A percentile compares a stretch with the other conserved stretches of the same genome.
phyloP scores from a whole-genome alignment of 2,797 vertebrate genomes.

The Alosa sapidissima region DNA sequence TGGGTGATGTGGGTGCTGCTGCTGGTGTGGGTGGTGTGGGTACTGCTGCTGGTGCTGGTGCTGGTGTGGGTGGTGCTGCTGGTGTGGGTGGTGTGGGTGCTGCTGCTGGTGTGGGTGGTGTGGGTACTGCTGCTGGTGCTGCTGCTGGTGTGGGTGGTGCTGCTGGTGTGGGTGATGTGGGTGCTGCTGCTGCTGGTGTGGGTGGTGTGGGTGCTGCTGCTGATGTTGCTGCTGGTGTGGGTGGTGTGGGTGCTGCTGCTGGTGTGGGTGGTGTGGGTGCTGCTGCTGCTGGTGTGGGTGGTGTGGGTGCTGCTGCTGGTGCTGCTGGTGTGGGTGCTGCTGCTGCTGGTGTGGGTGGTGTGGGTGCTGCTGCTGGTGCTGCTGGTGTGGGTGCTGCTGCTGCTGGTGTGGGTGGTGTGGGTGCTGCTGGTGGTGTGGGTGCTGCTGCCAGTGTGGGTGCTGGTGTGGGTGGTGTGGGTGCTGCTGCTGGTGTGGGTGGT shows the following conservation, averaged over 20 bases:
- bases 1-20: neutral
- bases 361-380: no score
- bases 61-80: neutral
- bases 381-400: no score
- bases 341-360: neutral
- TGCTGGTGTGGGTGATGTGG: neutral
- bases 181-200: neutral
- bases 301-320: no score
- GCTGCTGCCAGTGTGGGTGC: neutral
- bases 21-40: neutral
- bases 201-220: neutral
- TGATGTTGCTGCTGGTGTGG: no score
- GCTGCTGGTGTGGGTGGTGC: neutral
- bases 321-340: neutral
- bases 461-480: neutral
- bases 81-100: neutral
- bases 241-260: neutral
- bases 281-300: neutral
- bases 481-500: neutral
- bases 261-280: neutral
- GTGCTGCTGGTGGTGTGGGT: neutral
- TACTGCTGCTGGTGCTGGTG: neutral
- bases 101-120: neutral
- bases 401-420: no score
- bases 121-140: neutral